Conservation (phyloP, 2,113 vertebrate genomes). For the Haemorhous mexicanus region DNA sequence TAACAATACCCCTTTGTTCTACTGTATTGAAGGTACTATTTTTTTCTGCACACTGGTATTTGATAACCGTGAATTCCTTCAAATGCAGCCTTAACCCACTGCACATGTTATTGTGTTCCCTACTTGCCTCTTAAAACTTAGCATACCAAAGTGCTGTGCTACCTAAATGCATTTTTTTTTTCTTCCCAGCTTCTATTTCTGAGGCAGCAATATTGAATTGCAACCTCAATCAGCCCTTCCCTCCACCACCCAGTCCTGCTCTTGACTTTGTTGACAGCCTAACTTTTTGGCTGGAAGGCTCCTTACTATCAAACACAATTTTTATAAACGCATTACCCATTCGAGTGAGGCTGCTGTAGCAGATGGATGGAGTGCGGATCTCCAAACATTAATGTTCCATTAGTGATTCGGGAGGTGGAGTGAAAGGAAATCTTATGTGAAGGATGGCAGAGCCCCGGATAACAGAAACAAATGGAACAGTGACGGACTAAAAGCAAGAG, state of each 20-base stretch:
- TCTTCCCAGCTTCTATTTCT: constrained; percentile 18
- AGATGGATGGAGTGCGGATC: constrained; percentile 52
- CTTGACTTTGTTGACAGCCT: constrained; percentile 50
- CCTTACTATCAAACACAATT: constrained; percentile 57
- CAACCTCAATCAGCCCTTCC: constrained; percentile 51
- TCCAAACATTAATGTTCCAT: constrained; percentile 61
- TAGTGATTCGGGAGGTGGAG: constrained; percentile 63
- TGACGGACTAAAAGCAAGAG: constrained; percentile 68
- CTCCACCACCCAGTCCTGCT: constrained; percentile 36
- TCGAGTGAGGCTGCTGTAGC: constrained; percentile 64
- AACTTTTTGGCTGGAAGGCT: constrained; percentile 69
- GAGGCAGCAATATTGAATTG: constrained; percentile 53
- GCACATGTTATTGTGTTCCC: constrained; percentile 40
- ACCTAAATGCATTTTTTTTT: constrained; percentile 6
- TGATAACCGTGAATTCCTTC: constrained; percentile 57
- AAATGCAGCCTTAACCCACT: constrained; percentile 53
- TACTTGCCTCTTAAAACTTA: constrained; percentile 59
- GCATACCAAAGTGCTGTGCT: constrained; percentile 74
- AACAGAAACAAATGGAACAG: constrained; percentile 69
- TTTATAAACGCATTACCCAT: constrained; percentile 66
- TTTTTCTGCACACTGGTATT: constrained; percentile 52
- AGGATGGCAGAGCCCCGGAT: constrained; percentile 58
- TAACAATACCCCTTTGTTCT: constrained; percentile 62
- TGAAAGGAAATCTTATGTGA: constrained; percentile 63
- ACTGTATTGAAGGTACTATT: constrained; percentile 45